phyloP scores from a whole-genome alignment of 2,888 invertebrate species.

The Pristionchus mayeri region DNA sequence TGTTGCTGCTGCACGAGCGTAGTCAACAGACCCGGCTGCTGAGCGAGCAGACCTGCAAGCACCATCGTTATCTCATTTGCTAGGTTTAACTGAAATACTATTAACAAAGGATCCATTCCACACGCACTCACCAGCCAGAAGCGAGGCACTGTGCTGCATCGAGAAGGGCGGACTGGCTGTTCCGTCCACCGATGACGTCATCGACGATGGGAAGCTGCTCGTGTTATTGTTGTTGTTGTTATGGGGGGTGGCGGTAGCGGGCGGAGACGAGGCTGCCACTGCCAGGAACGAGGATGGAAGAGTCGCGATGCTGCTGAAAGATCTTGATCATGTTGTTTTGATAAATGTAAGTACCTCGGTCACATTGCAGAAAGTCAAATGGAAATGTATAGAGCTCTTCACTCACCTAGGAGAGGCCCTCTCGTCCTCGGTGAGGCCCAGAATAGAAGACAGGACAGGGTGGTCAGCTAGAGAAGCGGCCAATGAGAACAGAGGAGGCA shows the following conservation, averaged over 20 bases:
- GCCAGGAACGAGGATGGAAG: background rate
- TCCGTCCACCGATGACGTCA: background rate
- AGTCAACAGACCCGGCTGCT: slow-evolving; percentile 7
- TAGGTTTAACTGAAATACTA: too few species aligned
- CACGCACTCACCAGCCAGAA: slow-evolving; percentile 3
- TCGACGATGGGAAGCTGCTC: too few species aligned
- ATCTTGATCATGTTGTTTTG: background rate
- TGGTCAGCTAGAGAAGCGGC: slow-evolving; percentile 59
- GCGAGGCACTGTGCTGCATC: background rate
- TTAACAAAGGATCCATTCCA: too few species aligned
- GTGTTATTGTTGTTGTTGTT: slow-evolving; percentile 23
- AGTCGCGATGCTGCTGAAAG: background rate
- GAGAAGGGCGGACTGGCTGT: background rate
- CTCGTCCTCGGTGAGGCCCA: slow-evolving; percentile 61
- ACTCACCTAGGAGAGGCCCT: slow-evolving; percentile 15
- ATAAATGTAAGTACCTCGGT: too few species aligned
- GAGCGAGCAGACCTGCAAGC: slow-evolving; percentile 9
- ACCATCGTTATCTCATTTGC: too few species aligned
- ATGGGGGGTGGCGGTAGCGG: background rate
- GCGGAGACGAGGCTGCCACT: background rate
- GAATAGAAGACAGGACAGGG: slow-evolving; percentile 59
- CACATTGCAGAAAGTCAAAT: too few species aligned
- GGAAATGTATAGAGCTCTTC: background rate
- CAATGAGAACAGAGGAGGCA: slow-evolving; percentile 69
- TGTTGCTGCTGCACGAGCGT: background rate